Conservation (phyloP, 2,888 invertebrate genomes). For the Sarcophaga caerulescens region DNA sequence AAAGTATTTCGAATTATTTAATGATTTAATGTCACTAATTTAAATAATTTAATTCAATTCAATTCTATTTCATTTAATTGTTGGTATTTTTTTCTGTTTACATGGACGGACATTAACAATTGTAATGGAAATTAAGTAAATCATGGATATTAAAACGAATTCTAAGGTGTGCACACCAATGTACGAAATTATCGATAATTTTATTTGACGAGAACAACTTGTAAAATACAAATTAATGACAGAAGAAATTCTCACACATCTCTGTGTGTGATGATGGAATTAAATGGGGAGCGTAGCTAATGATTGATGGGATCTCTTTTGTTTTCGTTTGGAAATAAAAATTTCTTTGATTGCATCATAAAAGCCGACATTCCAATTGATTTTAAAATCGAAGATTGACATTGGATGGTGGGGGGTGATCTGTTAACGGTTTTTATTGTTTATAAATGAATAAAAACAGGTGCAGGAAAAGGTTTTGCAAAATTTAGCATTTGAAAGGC, state of each 20-base stretch:
- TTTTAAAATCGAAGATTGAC: neutral
- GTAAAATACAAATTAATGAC: slow-evolving; percentile 4
- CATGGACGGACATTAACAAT: neutral
- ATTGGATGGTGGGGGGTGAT: no score
- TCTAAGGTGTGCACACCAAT: slow-evolving; percentile 50
- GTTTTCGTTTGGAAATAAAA: neutral
- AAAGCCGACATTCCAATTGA: slow-evolving; percentile 19
- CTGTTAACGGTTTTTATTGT: no score
- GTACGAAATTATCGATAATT: slow-evolving; percentile 41
- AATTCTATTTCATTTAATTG: neutral
- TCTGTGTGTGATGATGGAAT: neutral
- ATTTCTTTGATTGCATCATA: neutral
- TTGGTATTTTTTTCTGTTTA: neutral
- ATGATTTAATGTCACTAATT: slow-evolving; percentile 55
- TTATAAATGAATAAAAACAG: no score
- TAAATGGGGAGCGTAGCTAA: slow-evolving; percentile 17
- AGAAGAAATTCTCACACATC: neutral
- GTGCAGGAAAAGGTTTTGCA: no score
- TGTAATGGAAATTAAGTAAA: neutral
- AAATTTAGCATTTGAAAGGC: no score
- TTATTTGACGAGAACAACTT: slow-evolving; percentile 17
- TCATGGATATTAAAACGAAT: neutral
- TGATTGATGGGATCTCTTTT: slow-evolving; percentile 16
- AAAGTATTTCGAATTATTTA: slow-evolving; percentile 28
- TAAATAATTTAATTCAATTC: slow-evolving; percentile 40